These are phyloP conservation scores for Neogobius melanostomus DNA, from an alignment of 2,113 vertebrate genomes.

Conservation along the genomic window DNA sequence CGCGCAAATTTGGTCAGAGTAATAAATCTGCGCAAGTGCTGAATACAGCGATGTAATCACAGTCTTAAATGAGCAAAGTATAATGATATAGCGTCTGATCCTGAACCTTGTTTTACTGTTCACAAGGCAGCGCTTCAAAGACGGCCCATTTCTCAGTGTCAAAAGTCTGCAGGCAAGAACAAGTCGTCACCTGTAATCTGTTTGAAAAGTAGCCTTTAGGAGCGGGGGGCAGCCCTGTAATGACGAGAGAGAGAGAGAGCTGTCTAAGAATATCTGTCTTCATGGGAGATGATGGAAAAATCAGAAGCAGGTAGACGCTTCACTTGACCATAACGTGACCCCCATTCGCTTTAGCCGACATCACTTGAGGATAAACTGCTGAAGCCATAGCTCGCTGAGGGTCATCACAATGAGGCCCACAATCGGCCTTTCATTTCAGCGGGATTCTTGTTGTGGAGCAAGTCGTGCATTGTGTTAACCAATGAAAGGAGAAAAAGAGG, in stretches of 20 bases:
- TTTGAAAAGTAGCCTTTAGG: constrained; percentile 32
- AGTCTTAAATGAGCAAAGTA: neutral
- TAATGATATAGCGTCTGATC: constrained; percentile 53
- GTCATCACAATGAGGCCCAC: constrained; percentile 7
- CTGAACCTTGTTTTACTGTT: constrained; percentile 34
- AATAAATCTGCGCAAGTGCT: neutral
- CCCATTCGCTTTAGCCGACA: neutral
- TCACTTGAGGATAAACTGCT: constrained; percentile 26
- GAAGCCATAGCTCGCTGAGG: constrained; percentile 1
- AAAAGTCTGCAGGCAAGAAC: constrained; percentile 60
- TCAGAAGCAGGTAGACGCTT: constrained; percentile 7
- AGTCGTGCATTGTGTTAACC: neutral
- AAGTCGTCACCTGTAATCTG: constrained; percentile 67
- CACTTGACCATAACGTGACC: constrained; percentile 55
- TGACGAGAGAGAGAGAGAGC: constrained; percentile 21
- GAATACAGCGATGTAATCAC: neutral
- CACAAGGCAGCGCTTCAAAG: constrained; percentile 58
- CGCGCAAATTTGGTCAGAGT: neutral
- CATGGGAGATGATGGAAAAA: constrained; percentile 9
- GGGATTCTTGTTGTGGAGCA: neutral
- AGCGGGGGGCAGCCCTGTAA: constrained; percentile 17
- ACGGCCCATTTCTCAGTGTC: constrained; percentile 71
- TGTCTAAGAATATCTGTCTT: constrained; percentile 27
- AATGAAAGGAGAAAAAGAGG: neutral
- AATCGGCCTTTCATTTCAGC: neutral